Conservation (phyloP, 2,888 invertebrate genomes). For the Spodoptera picta region DNA sequence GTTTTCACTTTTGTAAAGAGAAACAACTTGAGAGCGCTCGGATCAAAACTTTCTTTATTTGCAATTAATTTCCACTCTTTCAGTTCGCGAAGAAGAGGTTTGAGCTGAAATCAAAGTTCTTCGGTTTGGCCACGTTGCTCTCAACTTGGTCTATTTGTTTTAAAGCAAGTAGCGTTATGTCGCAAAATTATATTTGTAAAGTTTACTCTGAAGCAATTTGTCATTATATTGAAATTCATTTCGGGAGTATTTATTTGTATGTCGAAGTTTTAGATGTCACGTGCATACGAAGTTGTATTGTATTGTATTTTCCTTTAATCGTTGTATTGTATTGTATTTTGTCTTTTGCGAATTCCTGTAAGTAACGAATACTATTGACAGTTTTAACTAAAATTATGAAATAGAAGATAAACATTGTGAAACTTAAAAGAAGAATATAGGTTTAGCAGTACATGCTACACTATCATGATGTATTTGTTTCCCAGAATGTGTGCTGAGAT, state of each 20-base stretch:
- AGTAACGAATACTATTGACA: too few relatives aligned
- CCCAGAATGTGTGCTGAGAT: too few relatives aligned
- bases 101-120: conserved; percentile 51
- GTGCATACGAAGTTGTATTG: not conserved
- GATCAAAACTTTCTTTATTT: conserved; percentile 62
- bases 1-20: conserved; percentile 59
- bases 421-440: too few relatives aligned
- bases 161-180: conserved; percentile 23
- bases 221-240: conserved; percentile 11
- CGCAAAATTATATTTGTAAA: conserved; percentile 16
- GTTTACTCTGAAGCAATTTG: conserved; percentile 5
- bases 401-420: too few relatives aligned
- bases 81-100: conserved; percentile 41
- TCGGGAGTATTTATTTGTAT: not conserved
- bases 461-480: too few relatives aligned
- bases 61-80: conserved; percentile 63
- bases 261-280: not conserved
- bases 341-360: too few relatives aligned
- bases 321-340: not conserved
- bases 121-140: conserved; percentile 23
- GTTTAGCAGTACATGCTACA: too few relatives aligned
- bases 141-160: conserved; percentile 46
- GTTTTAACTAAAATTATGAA: too few relatives aligned
- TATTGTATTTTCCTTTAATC: too few relatives aligned
- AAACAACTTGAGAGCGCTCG: conserved; percentile 53